A percentile compares a stretch with the other conserved stretches of the same genome.
These are phyloP conservation scores for Thaleichthys pacificus DNA, from an alignment of 2,797 vertebrate genomes.

Conservation along the genomic window DNA sequence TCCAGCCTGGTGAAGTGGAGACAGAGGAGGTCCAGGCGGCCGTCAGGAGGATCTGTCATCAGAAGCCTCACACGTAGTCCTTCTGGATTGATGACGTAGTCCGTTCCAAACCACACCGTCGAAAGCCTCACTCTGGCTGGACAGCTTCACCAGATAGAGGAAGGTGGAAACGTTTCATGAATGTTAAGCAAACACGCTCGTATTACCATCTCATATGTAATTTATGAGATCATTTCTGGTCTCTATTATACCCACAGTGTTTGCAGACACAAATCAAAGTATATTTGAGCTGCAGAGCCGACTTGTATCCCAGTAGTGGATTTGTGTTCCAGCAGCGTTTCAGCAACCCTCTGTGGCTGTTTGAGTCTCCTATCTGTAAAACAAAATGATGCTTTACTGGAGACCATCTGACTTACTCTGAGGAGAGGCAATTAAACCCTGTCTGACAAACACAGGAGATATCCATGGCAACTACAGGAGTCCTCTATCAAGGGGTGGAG, in stretches of 20 bases:
- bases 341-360: not conserved
- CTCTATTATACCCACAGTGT: not conserved
- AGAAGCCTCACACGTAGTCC: not conserved
- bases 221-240: not conserved
- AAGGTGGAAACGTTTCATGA: not conserved
- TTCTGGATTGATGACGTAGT: not conserved
- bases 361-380: not conserved
- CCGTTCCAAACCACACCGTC: not conserved
- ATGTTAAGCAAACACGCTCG: not conserved
- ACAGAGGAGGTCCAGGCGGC: not conserved
- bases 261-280: not conserved
- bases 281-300: no score
- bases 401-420: not conserved
- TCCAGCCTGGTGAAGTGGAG: not conserved
- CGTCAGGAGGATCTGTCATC: not conserved
- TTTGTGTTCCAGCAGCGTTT: not conserved
- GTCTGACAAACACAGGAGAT: not conserved
- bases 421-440: slow-evolving; percentile 1
- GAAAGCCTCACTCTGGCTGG: not conserved
- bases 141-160: not conserved
- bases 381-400: slow-evolving; percentile 7
- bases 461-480: slow-evolving; percentile 13
- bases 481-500: slow-evolving; percentile 7
- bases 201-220: not conserved
- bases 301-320: no score